A percentile compares a stretch with the other conserved stretches of the same genome.
phyloP scores from a whole-genome alignment of 2,888 invertebrate species.

The Nesidiocoris tenuis region DNA sequence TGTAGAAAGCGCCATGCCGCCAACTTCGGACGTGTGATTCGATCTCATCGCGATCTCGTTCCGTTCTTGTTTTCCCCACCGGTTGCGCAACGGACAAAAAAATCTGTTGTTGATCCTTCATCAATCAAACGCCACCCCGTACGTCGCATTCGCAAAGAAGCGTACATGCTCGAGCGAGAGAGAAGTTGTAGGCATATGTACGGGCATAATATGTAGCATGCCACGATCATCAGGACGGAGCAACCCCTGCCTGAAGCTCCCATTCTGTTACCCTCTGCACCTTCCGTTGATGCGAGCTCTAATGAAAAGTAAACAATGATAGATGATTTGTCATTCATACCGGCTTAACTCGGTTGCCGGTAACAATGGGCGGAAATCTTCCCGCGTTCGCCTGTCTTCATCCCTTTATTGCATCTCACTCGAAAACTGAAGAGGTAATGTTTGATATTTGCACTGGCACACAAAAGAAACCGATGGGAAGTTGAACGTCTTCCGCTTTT shows the following conservation, averaged over 20 bases:
- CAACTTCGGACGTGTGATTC: no score
- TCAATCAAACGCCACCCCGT: constrained; percentile 31
- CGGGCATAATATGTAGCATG: no score
- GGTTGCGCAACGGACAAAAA: constrained; percentile 29
- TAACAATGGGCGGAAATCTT: neutral
- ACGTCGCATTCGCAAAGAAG: neutral
- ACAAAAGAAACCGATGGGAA: neutral
- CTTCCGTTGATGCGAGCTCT: constrained; percentile 4
- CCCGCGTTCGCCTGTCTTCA: constrained; percentile 1
- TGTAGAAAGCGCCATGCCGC: no score
- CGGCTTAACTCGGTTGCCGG: neutral
- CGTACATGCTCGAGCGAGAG: no score
- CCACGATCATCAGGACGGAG: neutral
- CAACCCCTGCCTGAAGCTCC: neutral
- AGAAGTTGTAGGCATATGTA: no score
- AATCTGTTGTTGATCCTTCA: constrained; percentile 32
- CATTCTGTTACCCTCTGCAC: neutral
- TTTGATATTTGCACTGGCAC: neutral
- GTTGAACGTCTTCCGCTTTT: constrained; percentile 4
- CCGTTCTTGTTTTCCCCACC: neutral
- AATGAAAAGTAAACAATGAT: constrained; percentile 48
- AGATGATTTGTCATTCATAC: constrained; percentile 47
- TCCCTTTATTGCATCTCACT: neutral
- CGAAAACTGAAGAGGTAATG: no score
- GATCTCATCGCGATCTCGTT: no score